phyloP scores from a whole-genome alignment of 2,113 vertebrate species.

The Chionis minor region DNA sequence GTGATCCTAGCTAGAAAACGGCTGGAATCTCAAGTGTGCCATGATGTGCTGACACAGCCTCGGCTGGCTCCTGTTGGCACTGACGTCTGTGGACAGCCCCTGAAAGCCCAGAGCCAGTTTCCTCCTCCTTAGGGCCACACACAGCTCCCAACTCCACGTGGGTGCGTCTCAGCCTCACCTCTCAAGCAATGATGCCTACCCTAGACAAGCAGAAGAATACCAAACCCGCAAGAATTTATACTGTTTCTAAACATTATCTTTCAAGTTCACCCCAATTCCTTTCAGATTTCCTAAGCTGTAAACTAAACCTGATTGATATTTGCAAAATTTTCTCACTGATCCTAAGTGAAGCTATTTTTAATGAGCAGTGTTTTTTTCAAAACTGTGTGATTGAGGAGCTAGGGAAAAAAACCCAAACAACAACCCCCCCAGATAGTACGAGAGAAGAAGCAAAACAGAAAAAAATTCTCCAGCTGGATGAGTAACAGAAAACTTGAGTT shows the following conservation, averaged over 20 bases:
- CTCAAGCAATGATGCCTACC: not conserved
- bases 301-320: not conserved
- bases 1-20: rapidly evolving
- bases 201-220: not conserved
- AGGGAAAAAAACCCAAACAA: not conserved
- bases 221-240: not conserved
- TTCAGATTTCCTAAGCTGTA: not conserved
- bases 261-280: not conserved
- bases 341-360: not conserved
- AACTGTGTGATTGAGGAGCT: not conserved
- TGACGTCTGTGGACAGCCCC: not conserved
- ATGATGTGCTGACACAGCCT: not conserved
- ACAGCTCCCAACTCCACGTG: rapidly evolving
- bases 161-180: not conserved
- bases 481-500: not conserved
- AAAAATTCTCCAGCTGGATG: not conserved
- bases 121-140: not conserved
- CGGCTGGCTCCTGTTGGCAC: not conserved
- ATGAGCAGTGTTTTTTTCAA: not conserved
- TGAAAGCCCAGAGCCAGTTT: not conserved
- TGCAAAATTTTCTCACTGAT: not conserved
- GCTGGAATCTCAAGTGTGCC: not conserved
- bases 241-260: not conserved
- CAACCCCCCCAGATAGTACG: rapidly evolving
- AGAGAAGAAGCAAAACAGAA: not conserved